A percentile compares a stretch with the other conserved stretches of the same genome.
Evolutionary conservation across 2,113 vertebrate species (phyloP).

Genomic region (Coregonus clupeaformis): DNA sequence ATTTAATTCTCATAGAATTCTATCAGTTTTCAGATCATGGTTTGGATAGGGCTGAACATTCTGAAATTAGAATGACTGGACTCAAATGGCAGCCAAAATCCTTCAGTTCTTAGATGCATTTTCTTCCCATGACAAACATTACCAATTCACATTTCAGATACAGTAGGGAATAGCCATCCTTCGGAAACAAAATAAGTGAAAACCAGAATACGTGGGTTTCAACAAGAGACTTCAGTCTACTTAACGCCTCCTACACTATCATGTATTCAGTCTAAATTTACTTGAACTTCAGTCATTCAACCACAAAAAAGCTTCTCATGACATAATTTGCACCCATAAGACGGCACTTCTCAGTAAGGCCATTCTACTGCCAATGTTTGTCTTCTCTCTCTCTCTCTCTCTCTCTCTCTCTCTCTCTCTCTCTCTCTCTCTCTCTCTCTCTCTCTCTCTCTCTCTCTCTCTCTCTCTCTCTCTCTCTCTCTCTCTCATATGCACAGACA

Average conservation of each 20-base stretch:
- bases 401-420: no score
- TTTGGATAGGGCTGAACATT: conserved; percentile 2
- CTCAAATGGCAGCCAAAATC: neutral
- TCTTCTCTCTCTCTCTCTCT: no score
- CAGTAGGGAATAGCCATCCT: neutral
- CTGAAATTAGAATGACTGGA: neutral
- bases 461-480: neutral
- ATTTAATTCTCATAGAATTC: conserved; percentile 20
- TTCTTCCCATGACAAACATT: neutral
- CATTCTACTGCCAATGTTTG: no score
- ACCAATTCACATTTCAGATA: neutral
- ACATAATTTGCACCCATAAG: neutral
- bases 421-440: no score
- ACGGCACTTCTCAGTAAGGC: no score
- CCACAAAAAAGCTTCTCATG: neutral
- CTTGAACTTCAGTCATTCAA: neutral
- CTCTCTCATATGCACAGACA: neutral
- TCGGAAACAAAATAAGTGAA: neutral
- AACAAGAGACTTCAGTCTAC: neutral
- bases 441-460: no score
- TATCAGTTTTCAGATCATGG: conserved; percentile 3
- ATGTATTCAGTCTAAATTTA: neutral
- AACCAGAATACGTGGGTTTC: neutral
- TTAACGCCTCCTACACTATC: neutral
- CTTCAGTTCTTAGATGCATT: neutral